Conservation (phyloP, 2,113 vertebrate genomes). For the Rafetus swinhoei region DNA sequence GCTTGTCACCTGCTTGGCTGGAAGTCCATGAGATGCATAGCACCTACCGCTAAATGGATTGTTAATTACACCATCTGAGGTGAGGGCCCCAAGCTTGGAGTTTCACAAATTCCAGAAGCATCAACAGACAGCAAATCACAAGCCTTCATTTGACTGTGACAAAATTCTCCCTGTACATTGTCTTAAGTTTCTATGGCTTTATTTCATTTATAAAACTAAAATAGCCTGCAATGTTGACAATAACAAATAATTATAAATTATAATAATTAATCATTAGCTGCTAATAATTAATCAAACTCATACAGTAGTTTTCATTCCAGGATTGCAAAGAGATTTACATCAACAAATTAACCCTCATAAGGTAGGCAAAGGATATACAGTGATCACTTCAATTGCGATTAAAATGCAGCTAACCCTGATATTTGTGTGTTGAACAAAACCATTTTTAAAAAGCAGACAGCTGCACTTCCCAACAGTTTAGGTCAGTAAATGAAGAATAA, state of each 20-base stretch:
- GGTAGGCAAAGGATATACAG: background rate
- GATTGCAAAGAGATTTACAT: background rate
- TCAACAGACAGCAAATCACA: fast-evolving
- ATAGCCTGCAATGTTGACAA: background rate
- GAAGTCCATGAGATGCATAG: fast-evolving
- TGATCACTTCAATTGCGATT: background rate
- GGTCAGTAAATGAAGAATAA: background rate
- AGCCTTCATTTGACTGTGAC: background rate
- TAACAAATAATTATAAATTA: background rate
- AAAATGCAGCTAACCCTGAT: background rate
- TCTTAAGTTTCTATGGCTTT: background rate
- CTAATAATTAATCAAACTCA: background rate
- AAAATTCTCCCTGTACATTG: background rate
- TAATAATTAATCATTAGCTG: background rate
- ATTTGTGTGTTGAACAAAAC: background rate
- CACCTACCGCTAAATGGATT: background rate
- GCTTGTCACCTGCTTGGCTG: background rate
- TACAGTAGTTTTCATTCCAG: background rate
- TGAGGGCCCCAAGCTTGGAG: background rate
- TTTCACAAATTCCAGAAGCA: background rate
- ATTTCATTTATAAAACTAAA: background rate
- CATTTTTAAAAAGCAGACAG: background rate
- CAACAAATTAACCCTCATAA: slow-evolving; percentile 33
- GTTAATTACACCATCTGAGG: background rate
- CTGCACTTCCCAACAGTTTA: background rate